Conservation (phyloP, 2,113 vertebrate species). For the Gymnorhina tibicen region DNA sequence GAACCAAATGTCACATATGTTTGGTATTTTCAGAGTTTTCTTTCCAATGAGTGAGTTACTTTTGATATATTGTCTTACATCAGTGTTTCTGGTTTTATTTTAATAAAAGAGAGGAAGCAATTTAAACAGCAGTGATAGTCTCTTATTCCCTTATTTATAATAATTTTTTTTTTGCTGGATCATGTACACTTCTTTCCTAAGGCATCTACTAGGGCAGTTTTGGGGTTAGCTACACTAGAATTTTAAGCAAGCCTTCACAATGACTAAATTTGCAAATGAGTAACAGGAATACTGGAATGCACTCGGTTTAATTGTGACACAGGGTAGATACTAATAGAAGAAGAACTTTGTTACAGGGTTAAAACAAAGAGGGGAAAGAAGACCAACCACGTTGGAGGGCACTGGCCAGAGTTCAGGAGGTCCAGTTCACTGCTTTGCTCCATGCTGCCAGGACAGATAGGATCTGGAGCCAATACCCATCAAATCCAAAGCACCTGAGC, state of each 20-base stretch:
- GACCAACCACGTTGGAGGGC: fast-evolving
- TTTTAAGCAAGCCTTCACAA: background rate
- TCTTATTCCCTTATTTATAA: background rate
- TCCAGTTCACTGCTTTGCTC: background rate
- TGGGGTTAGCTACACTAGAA: background rate
- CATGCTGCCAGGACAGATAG: background rate
- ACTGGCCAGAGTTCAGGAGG: background rate
- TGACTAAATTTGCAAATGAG: background rate
- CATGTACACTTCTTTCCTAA: background rate
- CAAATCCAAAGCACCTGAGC: background rate
- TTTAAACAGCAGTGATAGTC: background rate
- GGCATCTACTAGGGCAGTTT: background rate
- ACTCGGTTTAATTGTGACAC: background rate
- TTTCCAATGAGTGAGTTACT: background rate
- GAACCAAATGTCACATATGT: background rate
- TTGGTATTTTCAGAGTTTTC: background rate
- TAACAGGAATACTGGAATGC: background rate
- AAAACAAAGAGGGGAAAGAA: background rate
- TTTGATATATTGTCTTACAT: background rate
- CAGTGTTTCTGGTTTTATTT: background rate
- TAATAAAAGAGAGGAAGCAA: background rate
- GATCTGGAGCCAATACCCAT: background rate
- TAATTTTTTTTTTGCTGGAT: background rate
- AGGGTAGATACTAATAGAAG: background rate
- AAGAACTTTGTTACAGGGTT: background rate